Conservation (phyloP, 1,140 invertebrate species). For the Drosophila nebulosa region DNA sequence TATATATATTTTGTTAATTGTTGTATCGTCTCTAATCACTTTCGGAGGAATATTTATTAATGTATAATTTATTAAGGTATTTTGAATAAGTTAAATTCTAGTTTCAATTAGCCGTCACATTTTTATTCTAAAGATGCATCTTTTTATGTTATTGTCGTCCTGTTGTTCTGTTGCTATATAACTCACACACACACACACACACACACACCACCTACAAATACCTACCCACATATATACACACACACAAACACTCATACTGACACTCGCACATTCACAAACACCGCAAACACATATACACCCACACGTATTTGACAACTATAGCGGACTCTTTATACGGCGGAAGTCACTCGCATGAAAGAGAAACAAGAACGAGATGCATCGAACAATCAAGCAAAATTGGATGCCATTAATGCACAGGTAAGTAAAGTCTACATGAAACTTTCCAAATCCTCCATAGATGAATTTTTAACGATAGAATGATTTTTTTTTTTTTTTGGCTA, state of each 20-base stretch:
- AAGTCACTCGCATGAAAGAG: conserved; percentile 81
- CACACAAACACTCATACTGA: conserved; percentile 26
- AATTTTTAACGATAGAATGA: too few relatives aligned
- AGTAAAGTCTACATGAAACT: too few relatives aligned
- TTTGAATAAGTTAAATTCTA: neutral
- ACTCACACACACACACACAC: neutral
- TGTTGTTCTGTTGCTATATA: conserved; percentile 17
- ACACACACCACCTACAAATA: neutral
- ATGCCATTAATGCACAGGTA: conserved; percentile 56
- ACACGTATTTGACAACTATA: conserved; percentile 33
- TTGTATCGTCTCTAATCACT: too few relatives aligned
- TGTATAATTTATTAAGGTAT: neutral
- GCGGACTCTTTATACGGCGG: conserved; percentile 81
- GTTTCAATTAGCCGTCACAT: neutral
- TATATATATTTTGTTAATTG: neutral
- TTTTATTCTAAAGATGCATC: neutral
- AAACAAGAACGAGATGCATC: conserved; percentile 76
- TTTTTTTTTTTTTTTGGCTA: too few relatives aligned
- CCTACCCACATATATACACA: conserved; percentile 2
- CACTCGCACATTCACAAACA: neutral
- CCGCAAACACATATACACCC: neutral
- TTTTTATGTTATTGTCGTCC: conserved; percentile 20
- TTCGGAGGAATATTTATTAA: neutral
- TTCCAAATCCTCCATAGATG: too few relatives aligned
- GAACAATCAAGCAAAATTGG: conserved; percentile 42